Percentiles rank a stretch among this genome's conserved stretches.
Conservation (phyloP, 2,113 vertebrate genomes). For the Probosciger aterrimus region DNA sequence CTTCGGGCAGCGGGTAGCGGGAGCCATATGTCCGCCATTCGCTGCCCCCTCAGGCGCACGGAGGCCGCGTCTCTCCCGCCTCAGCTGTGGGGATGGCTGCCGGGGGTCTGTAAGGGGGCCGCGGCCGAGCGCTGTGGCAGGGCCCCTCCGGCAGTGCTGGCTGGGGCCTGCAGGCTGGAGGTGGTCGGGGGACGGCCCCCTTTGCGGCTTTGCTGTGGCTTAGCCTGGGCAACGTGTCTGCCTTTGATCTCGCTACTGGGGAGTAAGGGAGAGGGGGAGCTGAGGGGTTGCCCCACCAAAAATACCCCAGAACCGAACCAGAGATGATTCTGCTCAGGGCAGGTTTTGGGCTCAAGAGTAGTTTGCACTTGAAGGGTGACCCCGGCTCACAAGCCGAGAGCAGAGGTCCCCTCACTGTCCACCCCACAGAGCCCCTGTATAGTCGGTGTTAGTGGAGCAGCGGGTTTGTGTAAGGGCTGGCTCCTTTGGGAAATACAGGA, state of each 20-base stretch:
- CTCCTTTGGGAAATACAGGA: rapidly evolving
- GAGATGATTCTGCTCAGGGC: not conserved
- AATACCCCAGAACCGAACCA: rapidly evolving
- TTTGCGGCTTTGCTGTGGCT: not conserved
- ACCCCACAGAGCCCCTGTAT: not conserved
- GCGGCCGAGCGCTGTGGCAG: too few species aligned
- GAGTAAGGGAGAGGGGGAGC: not conserved
- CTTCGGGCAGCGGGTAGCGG: too few species aligned
- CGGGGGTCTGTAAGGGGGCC: not conserved
- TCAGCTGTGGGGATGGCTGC: not conserved
- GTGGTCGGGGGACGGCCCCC: not conserved
- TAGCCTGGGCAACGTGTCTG: too few species aligned
- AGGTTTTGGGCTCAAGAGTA: not conserved
- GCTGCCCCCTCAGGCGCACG: not conserved
- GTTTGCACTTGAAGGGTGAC: not conserved
- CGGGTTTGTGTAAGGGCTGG: rapidly evolving
- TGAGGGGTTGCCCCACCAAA: not conserved
- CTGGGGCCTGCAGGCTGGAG: not conserved
- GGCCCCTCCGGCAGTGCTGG: not conserved
- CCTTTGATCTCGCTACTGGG: not conserved
- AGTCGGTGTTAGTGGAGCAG: not conserved
- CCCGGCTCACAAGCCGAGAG: not conserved
- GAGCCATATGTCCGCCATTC: not conserved
- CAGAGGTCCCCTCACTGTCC: not conserved
- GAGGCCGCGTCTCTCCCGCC: not conserved